A percentile compares a stretch with the other conserved stretches of the same genome.
phyloP scores from a whole-genome alignment of 2,113 vertebrate genomes.

The Prunella fulvescens region DNA sequence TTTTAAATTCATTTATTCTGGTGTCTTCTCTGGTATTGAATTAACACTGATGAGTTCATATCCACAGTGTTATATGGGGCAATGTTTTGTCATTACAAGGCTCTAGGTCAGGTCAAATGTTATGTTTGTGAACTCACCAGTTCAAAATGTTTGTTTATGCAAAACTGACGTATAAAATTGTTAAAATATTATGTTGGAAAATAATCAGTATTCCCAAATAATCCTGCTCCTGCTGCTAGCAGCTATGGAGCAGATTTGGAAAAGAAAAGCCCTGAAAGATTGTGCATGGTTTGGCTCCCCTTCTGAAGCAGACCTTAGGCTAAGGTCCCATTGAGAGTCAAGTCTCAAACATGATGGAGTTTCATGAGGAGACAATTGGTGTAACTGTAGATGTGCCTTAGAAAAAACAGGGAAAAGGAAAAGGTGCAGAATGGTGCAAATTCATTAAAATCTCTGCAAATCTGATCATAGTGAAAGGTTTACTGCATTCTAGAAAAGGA shows the following conservation, averaged over 20 bases:
- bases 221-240: not conserved
- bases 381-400: not conserved
- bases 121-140: not conserved
- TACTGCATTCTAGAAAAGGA: not conserved
- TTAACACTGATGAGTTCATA: not conserved
- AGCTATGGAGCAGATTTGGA: not conserved
- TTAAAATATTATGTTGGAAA: not conserved
- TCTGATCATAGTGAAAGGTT: not conserved
- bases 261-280: not conserved
- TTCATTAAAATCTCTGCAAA: not conserved
- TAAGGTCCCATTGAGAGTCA: not conserved
- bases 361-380: not conserved
- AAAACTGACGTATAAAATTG: not conserved
- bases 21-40: not conserved
- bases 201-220: not conserved
- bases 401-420: not conserved
- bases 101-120: not conserved
- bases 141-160: not conserved
- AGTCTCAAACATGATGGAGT: not conserved
- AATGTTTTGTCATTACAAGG: not conserved
- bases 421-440: not conserved
- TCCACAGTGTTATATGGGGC: not conserved
- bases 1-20: not conserved
- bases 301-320: not conserved
- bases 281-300: rapidly evolving